These are phyloP conservation scores for Anthopleura xanthogrammica DNA, from an alignment of 92 coral and sea anemone species.

Conservation along the genomic window DNA sequence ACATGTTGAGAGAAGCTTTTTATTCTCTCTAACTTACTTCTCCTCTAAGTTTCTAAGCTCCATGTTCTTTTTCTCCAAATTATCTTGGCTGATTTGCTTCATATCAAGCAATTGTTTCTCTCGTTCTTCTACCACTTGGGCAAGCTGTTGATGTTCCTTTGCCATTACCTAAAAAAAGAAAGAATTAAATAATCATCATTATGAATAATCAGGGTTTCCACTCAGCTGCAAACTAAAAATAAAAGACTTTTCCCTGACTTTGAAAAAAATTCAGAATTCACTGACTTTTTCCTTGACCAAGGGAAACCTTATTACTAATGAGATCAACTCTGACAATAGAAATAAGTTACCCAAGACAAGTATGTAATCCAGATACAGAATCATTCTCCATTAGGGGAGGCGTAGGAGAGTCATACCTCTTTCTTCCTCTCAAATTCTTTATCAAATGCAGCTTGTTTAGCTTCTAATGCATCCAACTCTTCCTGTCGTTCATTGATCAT, in stretches of 20 bases:
- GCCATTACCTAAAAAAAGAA: constrained; percentile 57
- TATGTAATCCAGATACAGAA: not conserved
- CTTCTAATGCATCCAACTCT: constrained; percentile 56
- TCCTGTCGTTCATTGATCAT: constrained; percentile 78
- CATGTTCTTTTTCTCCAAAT: constrained; percentile 51
- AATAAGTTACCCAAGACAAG: not conserved
- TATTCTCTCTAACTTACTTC: constrained; percentile 32
- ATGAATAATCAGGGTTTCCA: too few species aligned
- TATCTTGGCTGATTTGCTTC: constrained; percentile 57
- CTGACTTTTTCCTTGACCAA: not conserved
- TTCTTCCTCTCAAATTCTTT: constrained; percentile 84
- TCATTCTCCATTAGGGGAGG: not conserved
- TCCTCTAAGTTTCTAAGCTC: constrained; percentile 54
- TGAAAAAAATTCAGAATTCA: too few species aligned
- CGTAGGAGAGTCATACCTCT: constrained; percentile 52
- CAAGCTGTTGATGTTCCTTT: constrained; percentile 62
- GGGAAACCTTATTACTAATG: too few species aligned
- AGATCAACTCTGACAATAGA: too few species aligned
- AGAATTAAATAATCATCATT: not conserved
- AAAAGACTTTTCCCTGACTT: too few species aligned
- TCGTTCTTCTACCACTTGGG: constrained; percentile 53
- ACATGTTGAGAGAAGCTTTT: not conserved
- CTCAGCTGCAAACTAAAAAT: too few species aligned
- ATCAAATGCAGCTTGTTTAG: constrained; percentile 62
- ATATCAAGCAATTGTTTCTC: constrained; percentile 52